These are phyloP conservation scores for Galemys pyrenaicus DNA, from an alignment of 2,113 vertebrate genomes.

Conservation along the genomic window DNA sequence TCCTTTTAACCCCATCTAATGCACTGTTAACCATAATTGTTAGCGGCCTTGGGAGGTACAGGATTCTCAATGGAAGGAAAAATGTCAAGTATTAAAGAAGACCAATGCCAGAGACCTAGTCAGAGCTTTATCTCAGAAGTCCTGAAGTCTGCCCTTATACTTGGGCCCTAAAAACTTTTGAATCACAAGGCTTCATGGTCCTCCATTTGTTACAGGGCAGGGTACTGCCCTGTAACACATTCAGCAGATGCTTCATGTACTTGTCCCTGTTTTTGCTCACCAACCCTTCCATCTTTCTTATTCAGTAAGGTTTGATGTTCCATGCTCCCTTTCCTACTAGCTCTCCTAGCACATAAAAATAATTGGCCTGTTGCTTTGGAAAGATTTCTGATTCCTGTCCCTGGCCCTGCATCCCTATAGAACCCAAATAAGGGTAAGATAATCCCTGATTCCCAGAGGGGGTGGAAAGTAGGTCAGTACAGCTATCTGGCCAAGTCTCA, in stretches of 20 bases:
- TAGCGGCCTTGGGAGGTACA: background rate
- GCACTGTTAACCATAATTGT: background rate
- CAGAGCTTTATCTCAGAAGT: background rate
- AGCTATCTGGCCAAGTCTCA: constrained; percentile 36
- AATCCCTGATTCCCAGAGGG: constrained; percentile 62
- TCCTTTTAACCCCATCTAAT: constrained; percentile 24
- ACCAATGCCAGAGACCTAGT: constrained; percentile 10
- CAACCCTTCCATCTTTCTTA: background rate
- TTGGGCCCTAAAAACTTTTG: constrained; percentile 33
- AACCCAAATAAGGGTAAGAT: constrained; percentile 66
- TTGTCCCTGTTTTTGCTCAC: background rate
- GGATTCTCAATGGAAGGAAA: constrained; percentile 13
- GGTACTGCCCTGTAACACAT: no score
- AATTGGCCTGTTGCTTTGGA: constrained; percentile 62
- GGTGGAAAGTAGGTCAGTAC: constrained; percentile 75
- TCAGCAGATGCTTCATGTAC: background rate
- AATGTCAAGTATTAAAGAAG: constrained; percentile 23
- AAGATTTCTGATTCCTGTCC: constrained; percentile 46
- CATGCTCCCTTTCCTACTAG: background rate
- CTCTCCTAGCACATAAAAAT: background rate
- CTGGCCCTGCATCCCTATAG: constrained; percentile 54
- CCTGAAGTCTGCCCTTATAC: constrained; percentile 27
- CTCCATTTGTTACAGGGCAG: no score
- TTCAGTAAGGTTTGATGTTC: background rate
- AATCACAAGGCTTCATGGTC: background rate